A percentile compares a stretch with the other conserved stretches of the same genome.
These are phyloP conservation scores for Dysidea cf. avara DNA, from an alignment of 37 sponge, comb jelly and placozoan genomes.

Conservation along the genomic window DNA sequence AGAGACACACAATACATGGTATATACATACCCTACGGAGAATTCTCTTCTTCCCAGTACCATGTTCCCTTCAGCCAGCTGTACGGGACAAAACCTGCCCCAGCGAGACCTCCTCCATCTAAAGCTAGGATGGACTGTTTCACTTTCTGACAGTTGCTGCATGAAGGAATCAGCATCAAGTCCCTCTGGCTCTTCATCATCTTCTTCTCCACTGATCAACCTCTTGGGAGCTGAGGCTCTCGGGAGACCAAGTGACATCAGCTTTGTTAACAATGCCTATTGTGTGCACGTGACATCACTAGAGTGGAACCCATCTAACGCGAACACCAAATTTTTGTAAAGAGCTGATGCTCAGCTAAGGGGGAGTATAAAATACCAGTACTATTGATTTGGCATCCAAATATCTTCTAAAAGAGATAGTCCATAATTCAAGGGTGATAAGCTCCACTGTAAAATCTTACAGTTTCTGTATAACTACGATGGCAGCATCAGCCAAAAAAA, in stretches of 20 bases:
- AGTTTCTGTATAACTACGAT: background rate
- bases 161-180: slow-evolving; percentile 45
- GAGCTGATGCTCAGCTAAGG: no score
- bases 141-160: slow-evolving; percentile 49
- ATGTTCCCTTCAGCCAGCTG: slow-evolving; percentile 81
- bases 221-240: slow-evolving; percentile 42
- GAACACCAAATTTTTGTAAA: no score
- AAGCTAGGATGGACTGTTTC: slow-evolving; percentile 63
- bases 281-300: no score
- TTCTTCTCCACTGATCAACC: slow-evolving; percentile 44
- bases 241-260: slow-evolving; percentile 39
- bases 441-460: background rate
- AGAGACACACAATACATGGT: no score
- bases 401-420: no score
- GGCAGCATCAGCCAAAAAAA: background rate
- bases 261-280: slow-evolving; percentile 55
- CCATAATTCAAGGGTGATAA: no score
- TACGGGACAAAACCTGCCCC: slow-evolving; percentile 92
- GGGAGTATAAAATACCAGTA: no score
- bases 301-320: no score
- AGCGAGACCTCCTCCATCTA: slow-evolving; percentile 84
- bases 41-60: slow-evolving; percentile 73
- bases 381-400: no score
- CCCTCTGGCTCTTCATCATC: slow-evolving; percentile 54
- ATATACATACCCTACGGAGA: slow-evolving; percentile 70